phyloP scores from a whole-genome alignment of 2,797 vertebrate species.

The Mallotus villosus region DNA sequence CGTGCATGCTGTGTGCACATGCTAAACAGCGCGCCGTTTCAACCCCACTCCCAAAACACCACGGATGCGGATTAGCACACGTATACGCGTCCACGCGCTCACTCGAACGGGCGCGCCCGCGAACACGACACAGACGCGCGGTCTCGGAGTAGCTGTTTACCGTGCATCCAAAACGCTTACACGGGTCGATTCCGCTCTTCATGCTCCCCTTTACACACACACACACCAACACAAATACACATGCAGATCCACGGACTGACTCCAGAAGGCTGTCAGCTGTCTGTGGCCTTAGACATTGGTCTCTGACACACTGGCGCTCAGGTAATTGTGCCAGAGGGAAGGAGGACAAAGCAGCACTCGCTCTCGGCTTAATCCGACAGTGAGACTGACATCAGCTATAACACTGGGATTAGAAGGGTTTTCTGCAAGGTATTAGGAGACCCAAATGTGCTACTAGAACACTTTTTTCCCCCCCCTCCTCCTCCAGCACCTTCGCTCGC shows the following conservation, averaged over 20 bases:
- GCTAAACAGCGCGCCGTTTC: not conserved
- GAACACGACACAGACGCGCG: no score
- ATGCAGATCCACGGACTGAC: no score
- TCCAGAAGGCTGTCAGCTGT: not conserved
- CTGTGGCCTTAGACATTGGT: not conserved
- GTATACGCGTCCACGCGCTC: not conserved
- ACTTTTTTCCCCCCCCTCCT: no score
- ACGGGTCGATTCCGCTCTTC: no score
- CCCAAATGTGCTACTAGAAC: not conserved
- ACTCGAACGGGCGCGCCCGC: not conserved
- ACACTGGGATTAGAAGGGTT: not conserved
- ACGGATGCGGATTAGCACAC: not conserved
- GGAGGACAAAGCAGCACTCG: not conserved
- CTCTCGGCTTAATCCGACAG: constrained; percentile 16
- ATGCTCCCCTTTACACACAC: no score
- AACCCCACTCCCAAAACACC: constrained; percentile 6
- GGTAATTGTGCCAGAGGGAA: no score
- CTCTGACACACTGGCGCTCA: not conserved
- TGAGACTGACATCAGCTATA: constrained; percentile 27
- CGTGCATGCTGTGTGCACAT: constrained; percentile 33
- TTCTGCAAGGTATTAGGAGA: constrained; percentile 4
- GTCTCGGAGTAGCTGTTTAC: no score
- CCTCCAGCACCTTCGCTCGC: not conserved
- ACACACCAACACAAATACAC: no score
- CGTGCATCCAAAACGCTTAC: no score